Percentiles rank a stretch among this genome's conserved stretches.
Conservation (phyloP, 2,888 invertebrate genomes). For the Drosophila suboccidentalis region DNA sequence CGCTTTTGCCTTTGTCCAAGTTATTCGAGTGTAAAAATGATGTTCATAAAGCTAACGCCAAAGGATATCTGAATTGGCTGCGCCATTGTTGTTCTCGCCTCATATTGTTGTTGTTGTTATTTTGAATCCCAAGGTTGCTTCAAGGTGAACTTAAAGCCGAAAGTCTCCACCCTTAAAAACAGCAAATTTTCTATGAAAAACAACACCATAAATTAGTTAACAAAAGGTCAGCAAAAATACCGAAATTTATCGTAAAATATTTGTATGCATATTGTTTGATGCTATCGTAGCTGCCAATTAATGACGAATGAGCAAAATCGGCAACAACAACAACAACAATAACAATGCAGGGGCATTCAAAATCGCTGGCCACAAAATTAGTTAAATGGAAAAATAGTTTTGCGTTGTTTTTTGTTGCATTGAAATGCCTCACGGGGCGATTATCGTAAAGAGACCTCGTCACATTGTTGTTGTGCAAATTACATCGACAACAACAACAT, state of each 20-base stretch:
- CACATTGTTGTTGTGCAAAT: slow-evolving; percentile 70
- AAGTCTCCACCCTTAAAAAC: slow-evolving; percentile 14
- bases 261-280: slow-evolving; percentile 31
- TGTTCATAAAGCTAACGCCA: slow-evolving; percentile 65
- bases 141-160: slow-evolving; percentile 70
- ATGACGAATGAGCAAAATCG: slow-evolving; percentile 61
- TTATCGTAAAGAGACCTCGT: slow-evolving; percentile 75
- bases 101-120: slow-evolving; percentile 12
- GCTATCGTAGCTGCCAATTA: slow-evolving; percentile 69
- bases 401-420: slow-evolving; percentile 64
- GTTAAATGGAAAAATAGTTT: slow-evolving; percentile 80
- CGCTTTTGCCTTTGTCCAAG: slow-evolving; percentile 68
- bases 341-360: slow-evolving; percentile 57
- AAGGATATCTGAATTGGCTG: slow-evolving; percentile 62
- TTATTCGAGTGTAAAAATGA: slow-evolving; percentile 65
- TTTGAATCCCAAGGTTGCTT: slow-evolving; percentile 60
- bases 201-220: slow-evolving; percentile 44
- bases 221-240: slow-evolving; percentile 71
- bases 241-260: slow-evolving; percentile 40
- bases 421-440: slow-evolving; percentile 73
- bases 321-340: slow-evolving; percentile 35
- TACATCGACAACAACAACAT: slow-evolving; percentile 56
- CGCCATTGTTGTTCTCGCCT: slow-evolving; percentile 21
- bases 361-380: slow-evolving; percentile 68
- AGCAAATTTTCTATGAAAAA: slow-evolving; percentile 12